These are phyloP conservation scores for Peromyscus melanophrys DNA, from an alignment of 2,797 vertebrate species.

Conservation along the genomic window DNA sequence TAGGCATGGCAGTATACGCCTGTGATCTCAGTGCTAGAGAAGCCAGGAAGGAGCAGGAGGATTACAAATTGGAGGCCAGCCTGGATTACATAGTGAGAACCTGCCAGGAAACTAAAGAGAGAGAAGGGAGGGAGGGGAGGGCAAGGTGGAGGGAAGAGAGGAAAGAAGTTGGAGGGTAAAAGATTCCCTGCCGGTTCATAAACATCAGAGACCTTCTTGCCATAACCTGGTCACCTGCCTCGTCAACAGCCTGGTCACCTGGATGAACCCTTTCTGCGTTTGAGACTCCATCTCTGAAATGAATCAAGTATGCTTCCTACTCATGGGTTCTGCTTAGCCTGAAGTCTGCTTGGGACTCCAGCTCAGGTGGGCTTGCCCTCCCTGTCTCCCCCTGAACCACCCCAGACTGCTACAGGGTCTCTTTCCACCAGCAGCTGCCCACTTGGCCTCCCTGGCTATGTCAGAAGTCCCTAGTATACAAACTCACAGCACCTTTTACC, in stretches of 20 bases:
- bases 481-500: neutral
- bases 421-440: neutral
- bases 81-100: neutral
- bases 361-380: neutral
- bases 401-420: rapidly evolving
- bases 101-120: neutral
- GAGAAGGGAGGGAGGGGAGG: neutral
- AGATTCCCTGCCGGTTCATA: neutral
- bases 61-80: neutral
- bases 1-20: neutral
- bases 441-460: neutral
- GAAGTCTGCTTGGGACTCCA: neutral
- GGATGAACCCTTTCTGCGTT: neutral
- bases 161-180: no score
- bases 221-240: neutral
- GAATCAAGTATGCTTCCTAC: neutral
- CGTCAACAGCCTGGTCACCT: neutral
- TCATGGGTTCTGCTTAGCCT: neutral
- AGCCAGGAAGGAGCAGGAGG: neutral
- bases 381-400: no score
- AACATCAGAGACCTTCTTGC: neutral
- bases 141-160: no score
- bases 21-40: neutral
- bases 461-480: rapidly evolving
- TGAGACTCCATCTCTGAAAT: neutral